Percentiles rank a stretch among this genome's conserved stretches.
phyloP scores from a whole-genome alignment of 2,888 invertebrate genomes.

The Diaphora mendica region DNA sequence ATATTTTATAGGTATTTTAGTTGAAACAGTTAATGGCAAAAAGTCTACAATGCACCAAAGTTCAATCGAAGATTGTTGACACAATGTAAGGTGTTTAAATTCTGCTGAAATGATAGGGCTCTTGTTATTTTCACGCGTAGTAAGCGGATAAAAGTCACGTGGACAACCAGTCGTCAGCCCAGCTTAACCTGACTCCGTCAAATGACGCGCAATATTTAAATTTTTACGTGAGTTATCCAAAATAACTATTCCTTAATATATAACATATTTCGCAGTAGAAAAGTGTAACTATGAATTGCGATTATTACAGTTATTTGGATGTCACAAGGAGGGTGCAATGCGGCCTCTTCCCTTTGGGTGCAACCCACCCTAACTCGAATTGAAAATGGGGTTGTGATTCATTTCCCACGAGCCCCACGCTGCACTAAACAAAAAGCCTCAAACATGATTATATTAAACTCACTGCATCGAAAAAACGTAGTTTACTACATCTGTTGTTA shows the following conservation, averaged over 20 bases:
- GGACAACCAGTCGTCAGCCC: not conserved
- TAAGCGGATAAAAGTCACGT: not conserved
- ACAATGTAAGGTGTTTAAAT: not conserved
- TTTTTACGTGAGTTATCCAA: not conserved
- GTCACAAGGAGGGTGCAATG: slow-evolving; percentile 78
- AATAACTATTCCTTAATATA: slow-evolving; percentile 31
- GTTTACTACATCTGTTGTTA: slow-evolving; percentile 51
- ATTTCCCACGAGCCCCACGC: slow-evolving; percentile 81
- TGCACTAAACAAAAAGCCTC: slow-evolving; percentile 69
- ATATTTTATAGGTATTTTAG: not conserved
- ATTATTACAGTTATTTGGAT: slow-evolving; percentile 81
- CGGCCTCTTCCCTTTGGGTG: slow-evolving; percentile 66
- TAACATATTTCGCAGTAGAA: slow-evolving; percentile 38
- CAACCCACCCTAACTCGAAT: slow-evolving; percentile 74
- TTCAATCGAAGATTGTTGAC: not conserved
- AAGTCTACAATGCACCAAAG: not conserved
- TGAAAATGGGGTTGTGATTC: slow-evolving; percentile 86
- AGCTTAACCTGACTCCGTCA: not conserved
- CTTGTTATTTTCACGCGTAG: not conserved
- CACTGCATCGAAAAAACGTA: slow-evolving; percentile 54
- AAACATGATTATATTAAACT: slow-evolving; percentile 69
- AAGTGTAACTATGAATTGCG: slow-evolving; percentile 71
- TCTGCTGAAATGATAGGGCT: not conserved
- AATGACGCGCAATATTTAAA: not conserved
- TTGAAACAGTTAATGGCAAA: not conserved